Evolutionary conservation across 53 echinoderm and acorn worm species (phyloP), one percentile per base, ranked within the genome.

Genomic region (Antedon mediterranea): DNA sequence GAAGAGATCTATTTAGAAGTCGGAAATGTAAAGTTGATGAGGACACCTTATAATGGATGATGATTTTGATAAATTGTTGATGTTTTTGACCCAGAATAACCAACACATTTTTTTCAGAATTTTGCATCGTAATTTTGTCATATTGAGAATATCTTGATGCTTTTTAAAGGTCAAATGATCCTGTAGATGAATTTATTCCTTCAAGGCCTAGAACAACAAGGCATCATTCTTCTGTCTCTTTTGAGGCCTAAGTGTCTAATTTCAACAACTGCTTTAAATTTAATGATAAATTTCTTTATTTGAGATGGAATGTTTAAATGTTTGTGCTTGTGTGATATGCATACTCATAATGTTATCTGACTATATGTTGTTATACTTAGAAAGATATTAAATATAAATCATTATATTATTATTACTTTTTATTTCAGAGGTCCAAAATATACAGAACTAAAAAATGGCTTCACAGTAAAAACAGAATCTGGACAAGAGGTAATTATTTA

Each of bases 401-500:
- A 37, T 37, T 37, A 37, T 37, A 11, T 37, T 6, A 37, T 6
- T 37, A 6, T 37, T 37, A 31, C 13, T 74, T 29, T 73, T 71
- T 78, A 82, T 72, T 75, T 81, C 84, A 93, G 93, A 76, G 88
- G 87, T 73, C 88, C 88, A 28, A 78, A 88, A 20, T 93, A 88
- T 82, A 82, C 82, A 73, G 32, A 82, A 0, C 77, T 90, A 26
- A 93, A 93, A 71, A 77, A 79, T 42, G 93, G 93, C 70, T 74
- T 88, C 71, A 31, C 86, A 28, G 83, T 93, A 11, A 93, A 82
- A 27, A 80, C 88, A 43, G 76, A 82, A 2, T 87, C 90, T 70
- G 93, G 93, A 3, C 81, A 43, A 70, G 83, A 78, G 83, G 93
- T 93, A 85, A n/a, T n/a, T n/a, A n/a, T n/a, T n/a, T n/a, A n/a